phyloP scores from a whole-genome alignment of 2,888 invertebrate genomes.

The Hemicrepidius hirtus region DNA sequence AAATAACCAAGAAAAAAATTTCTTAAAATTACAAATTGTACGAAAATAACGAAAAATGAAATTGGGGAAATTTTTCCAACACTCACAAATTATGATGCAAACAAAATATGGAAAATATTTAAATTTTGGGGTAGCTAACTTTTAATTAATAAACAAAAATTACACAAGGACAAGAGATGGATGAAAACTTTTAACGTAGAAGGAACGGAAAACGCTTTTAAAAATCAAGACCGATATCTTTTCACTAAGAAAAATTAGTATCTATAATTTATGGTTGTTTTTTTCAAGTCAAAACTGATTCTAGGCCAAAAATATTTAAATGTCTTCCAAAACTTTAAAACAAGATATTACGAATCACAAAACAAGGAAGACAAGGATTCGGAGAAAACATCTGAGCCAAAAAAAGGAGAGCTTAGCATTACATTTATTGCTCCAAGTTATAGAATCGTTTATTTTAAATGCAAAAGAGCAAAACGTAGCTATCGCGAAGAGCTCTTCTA shows the following conservation, averaged over 20 bases:
- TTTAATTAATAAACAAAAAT: too few species aligned
- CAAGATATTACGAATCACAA: neutral
- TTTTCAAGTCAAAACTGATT: neutral
- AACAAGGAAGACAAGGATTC: neutral
- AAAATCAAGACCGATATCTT: too few species aligned
- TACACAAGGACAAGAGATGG: too few species aligned
- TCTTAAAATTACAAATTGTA: too few species aligned
- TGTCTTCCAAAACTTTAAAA: neutral
- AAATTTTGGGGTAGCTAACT: too few species aligned
- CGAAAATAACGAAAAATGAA: too few species aligned
- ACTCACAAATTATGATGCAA: too few species aligned
- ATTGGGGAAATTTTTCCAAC: too few species aligned
- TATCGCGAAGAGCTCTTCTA: neutral
- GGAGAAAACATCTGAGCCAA: neutral
- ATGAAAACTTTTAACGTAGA: too few species aligned
- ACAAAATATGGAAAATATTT: too few species aligned
- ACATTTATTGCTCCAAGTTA: conserved; percentile 2
- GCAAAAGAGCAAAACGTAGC: conserved; percentile 5
- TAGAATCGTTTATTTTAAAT: neutral
- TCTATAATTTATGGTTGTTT: neutral
- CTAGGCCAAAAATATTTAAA: neutral
- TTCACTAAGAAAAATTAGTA: neutral
- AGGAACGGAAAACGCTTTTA: too few species aligned
- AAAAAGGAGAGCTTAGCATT: neutral
- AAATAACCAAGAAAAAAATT: too few species aligned